Conservation (phyloP, 2,113 vertebrate genomes). For the Alosa alosa region DNA sequence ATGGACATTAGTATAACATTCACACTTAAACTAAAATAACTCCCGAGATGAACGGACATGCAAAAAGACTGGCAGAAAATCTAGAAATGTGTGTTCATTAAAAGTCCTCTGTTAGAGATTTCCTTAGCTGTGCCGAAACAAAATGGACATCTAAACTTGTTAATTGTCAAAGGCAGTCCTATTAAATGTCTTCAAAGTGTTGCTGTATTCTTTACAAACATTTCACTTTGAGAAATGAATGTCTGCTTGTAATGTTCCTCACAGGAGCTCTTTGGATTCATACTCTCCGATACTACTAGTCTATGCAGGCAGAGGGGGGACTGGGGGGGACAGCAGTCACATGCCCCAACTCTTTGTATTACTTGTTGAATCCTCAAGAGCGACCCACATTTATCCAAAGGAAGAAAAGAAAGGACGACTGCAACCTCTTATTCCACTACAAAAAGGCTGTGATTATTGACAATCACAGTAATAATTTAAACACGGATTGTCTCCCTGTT, state of each 20-base stretch:
- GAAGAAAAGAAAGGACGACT: conserved; percentile 43
- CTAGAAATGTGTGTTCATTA: not conserved
- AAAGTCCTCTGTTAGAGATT: not conserved
- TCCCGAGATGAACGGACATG: not conserved
- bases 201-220: not conserved
- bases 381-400: conserved; percentile 53
- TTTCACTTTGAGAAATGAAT: not conserved
- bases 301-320: conserved; percentile 44
- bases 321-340: conserved; percentile 63
- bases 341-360: conserved; percentile 67
- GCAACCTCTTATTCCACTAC: conserved; percentile 59
- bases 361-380: conserved; percentile 73
- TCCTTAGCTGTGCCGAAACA: not conserved
- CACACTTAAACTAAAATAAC: not conserved
- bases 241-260: not conserved
- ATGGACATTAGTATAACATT: not conserved
- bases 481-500: conserved; percentile 57
- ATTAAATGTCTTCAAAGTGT: not conserved
- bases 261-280: not conserved
- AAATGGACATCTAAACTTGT: not conserved
- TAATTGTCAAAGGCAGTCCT: not conserved
- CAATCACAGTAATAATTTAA: conserved; percentile 59
- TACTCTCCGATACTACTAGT: not conserved
- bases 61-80: not conserved
- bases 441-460: conserved; percentile 66